Evolutionary conservation across 2,888 invertebrate species (phyloP), one percentile per base, ranked within the genome.

Genomic region (Pristionchus mayeri): DNA sequence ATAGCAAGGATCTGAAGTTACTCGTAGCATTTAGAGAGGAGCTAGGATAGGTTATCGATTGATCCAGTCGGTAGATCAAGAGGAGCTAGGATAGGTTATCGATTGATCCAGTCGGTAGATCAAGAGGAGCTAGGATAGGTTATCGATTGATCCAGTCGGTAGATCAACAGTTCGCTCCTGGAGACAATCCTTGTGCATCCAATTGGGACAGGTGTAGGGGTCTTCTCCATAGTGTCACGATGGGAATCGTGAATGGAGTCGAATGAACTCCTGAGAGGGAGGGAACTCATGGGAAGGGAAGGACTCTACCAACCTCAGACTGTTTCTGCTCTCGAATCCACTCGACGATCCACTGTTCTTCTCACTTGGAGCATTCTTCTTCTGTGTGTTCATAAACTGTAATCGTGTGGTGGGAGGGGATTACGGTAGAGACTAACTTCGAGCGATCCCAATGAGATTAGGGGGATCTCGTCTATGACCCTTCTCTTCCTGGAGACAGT

Each of bases 401-500:
- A 80, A 34, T 34, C n/a, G 24, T 80, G 80, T n/a, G n/a, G 57
- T 24, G 34, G 18, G 24, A 11, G 48, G 75, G 48, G 30, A 78
- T 78, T 44, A 78, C 50, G 27, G 27, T 48, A 50, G n/a, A 4
- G 24, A 54, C 27, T 34, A 6, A 80, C 80, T 34, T 80, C 57
- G n/a, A 80, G 37, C 34, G 80, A 80, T 52, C 57, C 50, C 52
- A 80, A 60, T 34, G 57, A 40, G 27, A 60, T 54, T 11, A 34
- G 18, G 6, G 54, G 57, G 18, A 80, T 48, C 6, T 24, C 24
- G 7, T 34, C 80, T 24, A 18, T n/a, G 21, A 11, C 27, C n/a
- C 75, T 37, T 37, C 37, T 50, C 82, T 88, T 89, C 1, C 90
- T 90, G 13, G 90, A 90, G 4, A 92, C 90, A 50, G 88, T 88